Conservation (phyloP, 1,140 invertebrate species). For the Acromyrmex charruanus region DNA sequence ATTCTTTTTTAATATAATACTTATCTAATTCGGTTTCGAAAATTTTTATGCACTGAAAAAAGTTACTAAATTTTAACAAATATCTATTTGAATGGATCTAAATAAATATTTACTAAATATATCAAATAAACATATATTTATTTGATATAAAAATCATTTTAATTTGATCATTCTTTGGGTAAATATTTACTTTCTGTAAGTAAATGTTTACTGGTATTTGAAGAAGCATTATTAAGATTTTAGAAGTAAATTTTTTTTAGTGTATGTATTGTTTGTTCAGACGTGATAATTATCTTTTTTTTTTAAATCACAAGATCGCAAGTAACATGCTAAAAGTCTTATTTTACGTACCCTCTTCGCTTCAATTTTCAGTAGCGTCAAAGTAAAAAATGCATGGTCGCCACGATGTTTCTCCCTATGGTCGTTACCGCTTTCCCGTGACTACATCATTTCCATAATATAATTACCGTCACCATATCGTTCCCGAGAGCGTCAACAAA, state of each 20-base stretch:
- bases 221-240: no score
- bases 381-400: constrained; percentile 9
- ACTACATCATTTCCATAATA: constrained; percentile 29
- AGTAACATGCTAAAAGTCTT: not conserved
- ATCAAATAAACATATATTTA: no score
- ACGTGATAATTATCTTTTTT: not conserved
- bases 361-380: not conserved
- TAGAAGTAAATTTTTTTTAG: no score
- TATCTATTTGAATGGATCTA: no score
- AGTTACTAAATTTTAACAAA: no score
- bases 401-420: constrained; percentile 11
- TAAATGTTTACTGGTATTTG: no score
- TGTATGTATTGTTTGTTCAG: not conserved
- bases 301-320: not conserved
- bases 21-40: not conserved
- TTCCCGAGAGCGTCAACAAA: not conserved
- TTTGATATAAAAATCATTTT: no score
- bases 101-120: no score
- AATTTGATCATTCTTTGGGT: no score
- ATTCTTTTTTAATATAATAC: not conserved
- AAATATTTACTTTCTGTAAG: no score
- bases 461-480: constrained; percentile 36
- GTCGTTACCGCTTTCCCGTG: constrained; percentile 5
- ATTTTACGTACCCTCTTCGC: not conserved
- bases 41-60: not conserved